Base-by-base conservation (phyloP, 2,888 invertebrate genomes). In the Xanthorhoe designata region DNA sequence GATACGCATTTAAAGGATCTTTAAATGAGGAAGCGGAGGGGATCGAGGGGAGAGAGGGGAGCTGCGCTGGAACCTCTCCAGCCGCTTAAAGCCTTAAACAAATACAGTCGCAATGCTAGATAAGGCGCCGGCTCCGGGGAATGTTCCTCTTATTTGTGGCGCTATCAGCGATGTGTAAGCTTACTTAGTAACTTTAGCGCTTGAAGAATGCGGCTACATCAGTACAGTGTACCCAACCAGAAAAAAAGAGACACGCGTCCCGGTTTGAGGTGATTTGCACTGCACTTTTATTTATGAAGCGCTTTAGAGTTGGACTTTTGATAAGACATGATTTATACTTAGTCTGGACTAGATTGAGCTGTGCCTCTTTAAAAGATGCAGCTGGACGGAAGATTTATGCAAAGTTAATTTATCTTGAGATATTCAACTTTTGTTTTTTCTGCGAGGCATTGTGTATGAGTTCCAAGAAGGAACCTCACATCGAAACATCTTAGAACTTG, bases 81-180 rank as follows among this genome's bases (percentile, higher is more conserved):
- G 55, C 55, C 59, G 38, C 59, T 17, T 50, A 50, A 45, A 57
- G 50, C 52, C 52, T 52, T 63, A 58, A 58, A 58, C 63, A 64
- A 64, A 63, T 57, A 17, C 6, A 32, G 38, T 13, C 10, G 38
- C 38, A 2, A 13, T 13, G 38, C 38, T 13, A 13, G 38, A 42
- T 42, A 42, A 13, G 38, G 38, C 38, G 38, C 13, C 38, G 38
- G 32, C 32, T 32, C 38, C 38, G 42, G 60, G 17, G 9, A n/a
- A 35, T 17, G 35, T 53, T 53, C 9, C 18, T 8, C 15, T 53
- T 53, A 35, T 32, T 52, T 52, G 24, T 51, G 10, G 38, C 2
- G 13, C 13, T 42, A 42, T 42, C 13, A 42, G 35, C 35, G 35
- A 9, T 35, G 32, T 32, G 32, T 13, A 13, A 42, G 38, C 38